These are phyloP conservation scores for Camptogramma bilineatum DNA, from an alignment of 2,888 invertebrate genomes.

Conservation along the genomic window DNA sequence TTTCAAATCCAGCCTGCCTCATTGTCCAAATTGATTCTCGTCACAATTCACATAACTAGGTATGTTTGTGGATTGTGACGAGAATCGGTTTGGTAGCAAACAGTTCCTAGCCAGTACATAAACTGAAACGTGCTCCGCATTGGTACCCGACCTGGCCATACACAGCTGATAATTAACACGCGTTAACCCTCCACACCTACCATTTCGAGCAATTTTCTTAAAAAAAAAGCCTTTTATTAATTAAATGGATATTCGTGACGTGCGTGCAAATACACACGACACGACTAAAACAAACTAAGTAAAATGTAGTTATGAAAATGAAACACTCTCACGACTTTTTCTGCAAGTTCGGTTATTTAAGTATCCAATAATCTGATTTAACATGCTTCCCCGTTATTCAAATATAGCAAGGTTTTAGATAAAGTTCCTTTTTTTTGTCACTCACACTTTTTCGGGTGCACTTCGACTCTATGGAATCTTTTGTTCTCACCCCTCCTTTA, in stretches of 20 bases:
- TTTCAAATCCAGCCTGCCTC: neutral
- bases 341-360: neutral
- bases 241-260: neutral
- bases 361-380: neutral
- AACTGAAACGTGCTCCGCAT: conserved; percentile 32
- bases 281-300: too few species aligned
- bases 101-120: neutral
- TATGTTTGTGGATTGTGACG: conserved; percentile 12
- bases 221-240: neutral
- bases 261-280: neutral
- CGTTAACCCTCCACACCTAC: conserved; percentile 20
- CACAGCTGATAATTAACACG: conserved; percentile 36
- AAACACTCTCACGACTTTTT: neutral
- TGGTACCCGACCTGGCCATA: conserved; percentile 14
- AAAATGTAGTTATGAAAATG: neutral
- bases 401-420: too few species aligned
- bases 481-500: too few species aligned
- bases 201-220: conserved; percentile 20
- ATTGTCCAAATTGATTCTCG: conserved; percentile 10
- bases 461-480: too few species aligned
- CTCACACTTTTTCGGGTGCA: too few species aligned
- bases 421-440: too few species aligned
- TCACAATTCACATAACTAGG: conserved; percentile 18
- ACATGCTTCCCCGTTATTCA: too few species aligned
- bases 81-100: conserved; percentile 6